Base-by-base conservation (phyloP, 2,113 vertebrate genomes). In the Petrocephalus zakoni region DNA sequence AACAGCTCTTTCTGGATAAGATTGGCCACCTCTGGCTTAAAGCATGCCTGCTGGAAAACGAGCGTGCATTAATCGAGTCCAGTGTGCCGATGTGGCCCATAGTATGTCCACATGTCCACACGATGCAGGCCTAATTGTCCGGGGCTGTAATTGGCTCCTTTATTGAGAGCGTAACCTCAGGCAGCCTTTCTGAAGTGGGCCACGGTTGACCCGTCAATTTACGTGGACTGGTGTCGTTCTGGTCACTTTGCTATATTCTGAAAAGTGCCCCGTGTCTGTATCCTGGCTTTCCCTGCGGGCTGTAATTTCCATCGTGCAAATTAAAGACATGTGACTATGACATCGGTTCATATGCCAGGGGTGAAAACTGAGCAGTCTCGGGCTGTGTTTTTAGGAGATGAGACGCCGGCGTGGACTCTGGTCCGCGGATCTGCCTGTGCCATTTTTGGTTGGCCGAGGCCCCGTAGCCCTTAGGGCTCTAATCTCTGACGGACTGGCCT, bases 261-360 rank as follows among this genome's bases (percentile, higher is more conserved):
- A 7, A 17, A 56, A 52, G 25, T 56, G 51, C 2, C 64, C 25
- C 0, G 4, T 29, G 61, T n/a, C 25, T 86, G 17, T 25, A 1
- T 25, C 5, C 25, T 42, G 56, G 22, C 81, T 52, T 85, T 86
- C 29, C 49, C 51, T 1, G 6, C 49, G 8, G 15, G 84, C 84
- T 86, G 25, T 86, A 56, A 86, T 56, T 86, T 86, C 46, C 25
- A 55, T 55, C 4, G 52, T 29, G 25, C n/a, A 86, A 86, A 86
- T 86, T 86, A 56, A 29, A 86, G 52, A 37, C 19, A 52, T 56
- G 22, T 49, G 37, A 49, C 21, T 78, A 8, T 86, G 49, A 55
- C 84, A 55, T 25, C 15, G 47, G 29, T 29, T 15, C 29, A 55
- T 7, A 55, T 56, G 47, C 49, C 25, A 53, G 51, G 29, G 52